These are phyloP conservation scores for Poecilia gillii DNA, from an alignment of 2,797 vertebrate species.

Conservation along the genomic window DNA sequence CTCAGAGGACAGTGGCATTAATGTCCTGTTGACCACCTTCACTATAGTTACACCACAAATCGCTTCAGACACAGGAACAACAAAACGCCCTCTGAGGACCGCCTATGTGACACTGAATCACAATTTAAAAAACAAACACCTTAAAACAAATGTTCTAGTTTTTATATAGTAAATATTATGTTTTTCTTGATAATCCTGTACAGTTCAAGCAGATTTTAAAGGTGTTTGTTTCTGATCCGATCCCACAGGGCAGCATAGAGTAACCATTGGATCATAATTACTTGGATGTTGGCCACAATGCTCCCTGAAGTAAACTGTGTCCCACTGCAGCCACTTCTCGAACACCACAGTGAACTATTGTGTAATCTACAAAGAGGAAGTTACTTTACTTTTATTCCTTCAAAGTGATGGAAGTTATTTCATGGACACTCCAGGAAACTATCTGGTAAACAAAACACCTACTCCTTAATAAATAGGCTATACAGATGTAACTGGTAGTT, in stretches of 20 bases:
- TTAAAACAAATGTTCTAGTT: not conserved
- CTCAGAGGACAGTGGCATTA: constrained; percentile 38
- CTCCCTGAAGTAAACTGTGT: constrained; percentile 25
- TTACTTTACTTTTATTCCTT: constrained; percentile 18
- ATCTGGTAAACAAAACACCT: not conserved
- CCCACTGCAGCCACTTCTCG: constrained; percentile 1
- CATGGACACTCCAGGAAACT: not conserved
- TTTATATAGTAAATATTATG: not conserved
- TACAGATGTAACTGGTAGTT: not conserved
- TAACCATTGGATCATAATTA: constrained; percentile 32
- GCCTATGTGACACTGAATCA: constrained; percentile 7
- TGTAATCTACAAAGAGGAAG: constrained; percentile 6
- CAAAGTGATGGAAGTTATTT: not conserved
- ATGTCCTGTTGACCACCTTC: constrained; percentile 47
- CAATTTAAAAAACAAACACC: not conserved
- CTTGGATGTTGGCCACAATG: not conserved
- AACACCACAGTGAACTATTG: constrained; percentile 13
- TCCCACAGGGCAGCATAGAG: constrained; percentile 8
- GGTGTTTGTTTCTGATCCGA: not conserved
- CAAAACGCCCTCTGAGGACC: constrained; percentile 11
- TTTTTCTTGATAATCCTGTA: too few species aligned
- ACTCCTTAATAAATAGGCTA: not conserved
- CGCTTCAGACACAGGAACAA: constrained; percentile 18
- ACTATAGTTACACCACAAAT: constrained; percentile 22
- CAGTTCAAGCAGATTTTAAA: not conserved